phyloP scores from a whole-genome alignment of 37 sponge, comb jelly and placozoan species.

The Cliona cf. orientalis region DNA sequence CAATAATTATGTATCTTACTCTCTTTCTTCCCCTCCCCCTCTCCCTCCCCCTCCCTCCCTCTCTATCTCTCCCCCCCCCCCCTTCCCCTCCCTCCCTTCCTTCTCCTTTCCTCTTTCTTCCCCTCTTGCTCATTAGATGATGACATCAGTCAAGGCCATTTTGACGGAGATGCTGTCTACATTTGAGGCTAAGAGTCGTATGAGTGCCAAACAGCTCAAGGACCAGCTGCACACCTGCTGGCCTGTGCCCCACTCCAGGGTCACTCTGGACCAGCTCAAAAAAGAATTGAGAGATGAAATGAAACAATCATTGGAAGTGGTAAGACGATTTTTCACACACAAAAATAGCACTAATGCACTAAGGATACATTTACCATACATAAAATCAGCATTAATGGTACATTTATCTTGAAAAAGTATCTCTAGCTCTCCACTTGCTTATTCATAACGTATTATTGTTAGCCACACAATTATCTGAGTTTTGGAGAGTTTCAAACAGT shows the following conservation, averaged over 20 bases:
- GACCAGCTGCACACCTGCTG: constrained; percentile 74
- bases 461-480: too few relatives aligned
- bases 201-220: constrained; percentile 69
- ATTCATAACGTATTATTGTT: too few relatives aligned
- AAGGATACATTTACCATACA: too few relatives aligned
- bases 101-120: neutral
- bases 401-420: too few relatives aligned
- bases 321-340: constrained; percentile 8
- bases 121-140: constrained; percentile 37
- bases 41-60: neutral
- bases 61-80: too few relatives aligned
- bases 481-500: too few relatives aligned
- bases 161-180: constrained; percentile 77
- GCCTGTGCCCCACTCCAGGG: constrained; percentile 66
- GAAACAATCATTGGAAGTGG: constrained; percentile 71
- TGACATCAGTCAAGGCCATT: constrained; percentile 69
- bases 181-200: constrained; percentile 67
- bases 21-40: neutral
- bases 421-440: too few relatives aligned
- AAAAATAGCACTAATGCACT: neutral
- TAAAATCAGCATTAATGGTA: too few relatives aligned
- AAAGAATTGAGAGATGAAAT: constrained; percentile 61
- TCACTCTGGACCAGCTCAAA: constrained; percentile 50
- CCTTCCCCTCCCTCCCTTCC: neutral
- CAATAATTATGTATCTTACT: neutral